Base-by-base conservation (phyloP, 2,888 invertebrate species). In the Diloba caeruleocephala region DNA sequence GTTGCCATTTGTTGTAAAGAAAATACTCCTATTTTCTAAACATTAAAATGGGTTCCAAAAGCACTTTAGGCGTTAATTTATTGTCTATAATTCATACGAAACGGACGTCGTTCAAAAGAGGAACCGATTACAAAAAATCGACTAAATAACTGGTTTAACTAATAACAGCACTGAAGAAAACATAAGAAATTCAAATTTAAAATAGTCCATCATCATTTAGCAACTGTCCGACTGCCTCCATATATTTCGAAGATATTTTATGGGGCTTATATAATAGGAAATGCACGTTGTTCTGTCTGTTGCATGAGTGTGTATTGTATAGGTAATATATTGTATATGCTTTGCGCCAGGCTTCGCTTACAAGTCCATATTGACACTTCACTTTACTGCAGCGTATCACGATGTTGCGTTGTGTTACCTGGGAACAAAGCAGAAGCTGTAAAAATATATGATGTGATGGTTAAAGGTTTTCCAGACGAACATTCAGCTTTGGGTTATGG, bases 321-420 rank as follows among this genome's bases (percentile, higher is more conserved):
- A 62, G 69, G 71, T 74, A 76, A 71, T 83, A 73, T 81, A 77
- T 81, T 71, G 75, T 83, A 75, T 85, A 82, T 79, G 80, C 72
- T 84, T 82, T 79, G 83, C 84, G 82, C 85, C 84, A 78, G 85
- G 87, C 88, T 88, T 89, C 78, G 84, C 84, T 88, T 85, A 86
- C 78, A 85, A 91, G 91, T 91, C 90, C 88, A 79, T 89, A 87
- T 81, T 81, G 87, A 89, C 92, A 92, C 91, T 88, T 91, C 92
- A 92, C 91, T 90, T 89, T 82, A 85, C 79, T 82, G 85, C 78
- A 84, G 85, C 76, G 76, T 77, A 78, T 81, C 82, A 74, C 74
- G 78, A 71, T 79, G 82, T 74, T 75, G 74, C 61, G 71, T 74
- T 57, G 43, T 75, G 69, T 70, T 82, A 86, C 84, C 91, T 91